Base-by-base conservation (phyloP, 2,113 vertebrate species). In the Archilochus colubris region DNA sequence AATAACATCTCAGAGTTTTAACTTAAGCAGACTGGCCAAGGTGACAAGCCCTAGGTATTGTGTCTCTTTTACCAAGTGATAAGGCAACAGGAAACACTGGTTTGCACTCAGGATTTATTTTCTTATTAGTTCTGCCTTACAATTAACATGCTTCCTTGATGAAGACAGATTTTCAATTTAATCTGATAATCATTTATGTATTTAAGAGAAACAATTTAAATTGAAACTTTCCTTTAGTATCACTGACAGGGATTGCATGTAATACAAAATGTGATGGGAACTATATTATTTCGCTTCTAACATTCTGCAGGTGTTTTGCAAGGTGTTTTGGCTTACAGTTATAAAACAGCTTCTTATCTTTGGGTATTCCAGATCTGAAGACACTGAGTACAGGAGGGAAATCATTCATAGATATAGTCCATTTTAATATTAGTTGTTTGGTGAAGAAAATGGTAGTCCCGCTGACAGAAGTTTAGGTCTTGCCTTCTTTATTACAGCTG, bases 331-430 rank as follows among this genome's bases (percentile, higher is more conserved):
- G 83, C 89, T 66, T 78, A 17, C 5, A 4, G 6, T 79, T 82
- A 66, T 58, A 72, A 91, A 91, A 76, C 8, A 80, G 10, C 12
- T 89, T 93, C 12, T 88, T 93, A 58, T 94, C 40, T 91, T 86
- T 69, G 30, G 21, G 21, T 91, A 64, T 24, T 43, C 11, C 21
- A 81, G 54, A 73, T 28, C 48, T 88, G 50, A 77, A 91, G 36
- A 84, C 9, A 20, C 3, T 68, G 13, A 6, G 44, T 80, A 55
- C 5, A 68, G 53, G 31, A 51, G 16, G 20, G 25, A 43, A n/a
- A 59, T 27, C 88, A 73, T 94, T 91, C 88, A 28, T 77, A 57
- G 31, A 10, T 57, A 10, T 53, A 90, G 67, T 67, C 27, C 33
- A 31, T 66, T 91, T 93, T 86, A n/a, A 31, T 89, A 83, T 53